Evolutionary conservation across 2,113 vertebrate genomes (phyloP), one percentile per base, ranked within the genome.

Genomic region (Anguilla japonica): DNA sequence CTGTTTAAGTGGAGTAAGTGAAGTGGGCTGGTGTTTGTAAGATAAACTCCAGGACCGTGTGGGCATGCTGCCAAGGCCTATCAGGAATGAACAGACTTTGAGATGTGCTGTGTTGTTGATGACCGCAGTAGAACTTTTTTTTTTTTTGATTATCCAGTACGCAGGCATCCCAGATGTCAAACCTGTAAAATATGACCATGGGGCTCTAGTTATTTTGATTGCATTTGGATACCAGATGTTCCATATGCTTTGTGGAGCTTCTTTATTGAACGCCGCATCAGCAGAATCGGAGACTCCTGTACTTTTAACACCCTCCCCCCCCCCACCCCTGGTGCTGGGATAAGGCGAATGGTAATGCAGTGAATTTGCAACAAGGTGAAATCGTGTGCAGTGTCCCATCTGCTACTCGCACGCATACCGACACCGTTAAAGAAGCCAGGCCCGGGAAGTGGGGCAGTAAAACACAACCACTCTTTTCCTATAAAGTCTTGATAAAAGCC

Each of bases 141-240:
- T 75, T 29, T 22, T 75, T 75, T 75, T 75, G 71, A 75, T 75
- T n/a, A 75, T n/a, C 71, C n/a, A 13, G 71, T 75, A 75, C 11
- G 71, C 71, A 34, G 71, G 26, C 71, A 34, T 75, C 71, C 71
- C 71, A 75, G 71, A 75, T 75, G 71, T 75, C 71, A 75, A 6
- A 75, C 71, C 71, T 75, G 83, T 86, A 86, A 83, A 81, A 83
- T 88, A 79, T 18, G 34, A 80, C 81, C 18, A 82, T 29, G 50
- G 83, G 56, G 26, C 82, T 14, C n/a, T 46, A 11, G 86, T 79
- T 84, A 29, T 80, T 85, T 83, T 85, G 34, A 84, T 82, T 84
- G n/a, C 83, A 85, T 88, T 90, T 41, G 80, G 75, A 29, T 60
- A 86, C 71, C 89, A 90, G 88, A 89, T 90, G 90, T 89, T 85